phyloP scores from a whole-genome alignment of 2,888 invertebrate genomes.

The Harpagoxenus sublaevis region DNA sequence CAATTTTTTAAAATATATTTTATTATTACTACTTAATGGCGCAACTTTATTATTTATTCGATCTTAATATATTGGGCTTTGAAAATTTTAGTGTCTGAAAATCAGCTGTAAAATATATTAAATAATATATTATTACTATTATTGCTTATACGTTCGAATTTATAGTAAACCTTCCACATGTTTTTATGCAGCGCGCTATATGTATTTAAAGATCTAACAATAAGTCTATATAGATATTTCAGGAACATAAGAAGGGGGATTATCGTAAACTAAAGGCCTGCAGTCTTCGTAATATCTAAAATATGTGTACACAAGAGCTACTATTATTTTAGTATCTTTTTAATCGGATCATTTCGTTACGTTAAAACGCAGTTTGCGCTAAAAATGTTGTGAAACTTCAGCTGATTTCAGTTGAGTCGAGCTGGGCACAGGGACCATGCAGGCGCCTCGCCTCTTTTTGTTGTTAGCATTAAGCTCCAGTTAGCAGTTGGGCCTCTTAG shows the following conservation, averaged over 20 bases:
- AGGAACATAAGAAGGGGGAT: constrained; percentile 41
- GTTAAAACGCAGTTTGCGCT: background rate
- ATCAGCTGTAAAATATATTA: background rate
- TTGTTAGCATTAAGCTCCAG: background rate
- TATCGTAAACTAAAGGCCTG: constrained; percentile 60
- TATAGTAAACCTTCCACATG: background rate
- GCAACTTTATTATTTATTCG: background rate
- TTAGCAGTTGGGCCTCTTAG: constrained; percentile 18
- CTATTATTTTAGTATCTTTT: background rate
- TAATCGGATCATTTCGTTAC: background rate
- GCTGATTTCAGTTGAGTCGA: no score
- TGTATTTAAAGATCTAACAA: constrained; percentile 9
- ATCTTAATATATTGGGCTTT: background rate
- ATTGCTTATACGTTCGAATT: background rate
- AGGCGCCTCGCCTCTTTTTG: background rate
- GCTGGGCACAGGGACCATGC: no score
- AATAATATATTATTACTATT: background rate
- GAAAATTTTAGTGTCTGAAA: background rate
- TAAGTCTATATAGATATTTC: constrained; percentile 37
- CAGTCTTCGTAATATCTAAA: constrained; percentile 65
- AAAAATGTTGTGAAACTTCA: background rate
- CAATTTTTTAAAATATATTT: background rate
- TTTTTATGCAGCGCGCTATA: background rate
- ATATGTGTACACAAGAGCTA: background rate
- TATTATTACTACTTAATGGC: background rate